Evolutionary conservation across 2,888 invertebrate genomes (phyloP), one percentile per base, ranked within the genome.

Genomic region (Deilephila elpenor): DNA sequence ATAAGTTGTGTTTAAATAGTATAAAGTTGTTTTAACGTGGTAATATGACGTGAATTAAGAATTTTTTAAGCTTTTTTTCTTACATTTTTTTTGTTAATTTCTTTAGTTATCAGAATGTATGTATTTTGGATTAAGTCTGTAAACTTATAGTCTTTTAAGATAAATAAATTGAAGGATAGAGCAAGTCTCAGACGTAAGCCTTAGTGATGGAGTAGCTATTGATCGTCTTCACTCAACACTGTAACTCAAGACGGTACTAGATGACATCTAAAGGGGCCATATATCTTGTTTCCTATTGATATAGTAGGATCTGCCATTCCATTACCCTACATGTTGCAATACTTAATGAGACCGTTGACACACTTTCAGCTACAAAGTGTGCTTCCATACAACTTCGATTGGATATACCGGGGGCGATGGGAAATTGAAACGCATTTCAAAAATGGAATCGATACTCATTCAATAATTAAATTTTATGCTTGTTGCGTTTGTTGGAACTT

Each of bases 271-370:
- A 82, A 79, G 83, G 76, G 80, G 76, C 73, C 79, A 80, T 84
- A 84, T 78, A 85, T 86, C 84, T 84, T 82, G 76, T 78, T 75
- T 75, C 61, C 75, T 78, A 80, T 85, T 79, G 79, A 81, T 79
- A 77, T 78, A 78, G 72, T 75, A 76, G 75, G 71, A 79, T 79
- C 77, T 75, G 73, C 72, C 59, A 76, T 77, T 77, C 74, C 75
- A 78, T 78, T 79, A 78, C 70, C 74, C 74, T 77, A 73, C 72
- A 78, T 76, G 73, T 44, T 73, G 32, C 73, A 25, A 20, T 56
- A 62, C 37, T 71, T 73, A 73, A 73, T 70, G 59, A 60, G 59
- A 60, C 0, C 37, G 34, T 67, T 56, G 64, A 64, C 72, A 72
- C 64, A 72, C 62, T 72, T 72, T 44, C 34, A 51, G 29, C 17